Evolutionary conservation across 1,140 invertebrate genomes (phyloP).

Genomic region (Planococcus citri): DNA sequence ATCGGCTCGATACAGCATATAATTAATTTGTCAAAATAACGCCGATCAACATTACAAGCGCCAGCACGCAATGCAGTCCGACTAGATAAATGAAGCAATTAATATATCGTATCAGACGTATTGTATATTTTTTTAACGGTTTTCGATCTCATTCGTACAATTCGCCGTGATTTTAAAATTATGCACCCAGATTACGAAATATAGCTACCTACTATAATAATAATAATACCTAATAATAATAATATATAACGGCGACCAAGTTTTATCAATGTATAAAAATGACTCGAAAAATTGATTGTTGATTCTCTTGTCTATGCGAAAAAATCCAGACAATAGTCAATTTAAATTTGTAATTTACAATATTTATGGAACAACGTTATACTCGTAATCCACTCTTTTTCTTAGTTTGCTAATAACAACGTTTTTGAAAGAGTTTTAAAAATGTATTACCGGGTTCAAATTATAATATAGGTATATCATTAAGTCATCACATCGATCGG

Average conservation of each 20-base stretch:
- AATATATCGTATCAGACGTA: neutral
- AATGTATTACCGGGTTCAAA: too few species aligned
- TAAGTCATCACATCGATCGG: too few species aligned
- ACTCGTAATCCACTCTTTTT: too few species aligned
- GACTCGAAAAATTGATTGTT: neutral
- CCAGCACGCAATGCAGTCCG: neutral
- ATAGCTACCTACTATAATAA: too few species aligned
- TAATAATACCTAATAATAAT: too few species aligned
- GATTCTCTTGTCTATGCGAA: neutral
- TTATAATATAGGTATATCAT: too few species aligned
- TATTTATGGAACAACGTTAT: too few species aligned
- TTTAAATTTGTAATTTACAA: neutral
- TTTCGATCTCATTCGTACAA: neutral
- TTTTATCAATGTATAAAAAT: neutral
- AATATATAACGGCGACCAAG: too few species aligned
- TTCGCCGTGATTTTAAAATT: neutral
- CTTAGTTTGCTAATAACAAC: too few species aligned
- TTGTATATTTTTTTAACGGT: neutral
- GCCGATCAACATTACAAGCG: neutral
- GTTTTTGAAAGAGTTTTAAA: too few species aligned
- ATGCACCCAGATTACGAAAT: too few species aligned
- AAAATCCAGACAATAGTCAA: neutral
- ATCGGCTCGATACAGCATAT: neutral
- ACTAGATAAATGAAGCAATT: neutral
- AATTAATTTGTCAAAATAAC: conserved; percentile 1